These are phyloP conservation scores for Lonchura striata DNA, from an alignment of 2,113 vertebrate genomes.

Conservation along the genomic window DNA sequence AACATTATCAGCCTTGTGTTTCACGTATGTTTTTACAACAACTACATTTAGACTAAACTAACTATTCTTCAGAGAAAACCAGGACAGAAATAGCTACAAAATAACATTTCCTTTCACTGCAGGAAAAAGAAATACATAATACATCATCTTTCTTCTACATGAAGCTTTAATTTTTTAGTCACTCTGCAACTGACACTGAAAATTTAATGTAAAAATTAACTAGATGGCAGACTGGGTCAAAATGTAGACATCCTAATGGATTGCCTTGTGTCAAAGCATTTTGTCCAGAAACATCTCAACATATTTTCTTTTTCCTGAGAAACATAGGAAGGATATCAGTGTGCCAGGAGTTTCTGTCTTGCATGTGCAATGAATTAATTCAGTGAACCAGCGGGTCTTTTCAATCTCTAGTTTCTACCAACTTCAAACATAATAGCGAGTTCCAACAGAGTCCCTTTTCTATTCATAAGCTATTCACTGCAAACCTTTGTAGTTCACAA, in stretches of 20 bases:
- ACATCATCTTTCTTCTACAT: constrained; percentile 13
- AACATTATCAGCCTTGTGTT: background rate
- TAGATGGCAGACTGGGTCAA: constrained; percentile 40
- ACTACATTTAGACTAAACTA: background rate
- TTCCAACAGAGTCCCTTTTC: constrained; percentile 47
- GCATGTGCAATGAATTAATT: constrained; percentile 24
- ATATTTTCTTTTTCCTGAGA: constrained; percentile 9
- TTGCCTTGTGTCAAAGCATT: constrained; percentile 47
- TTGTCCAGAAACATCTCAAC: constrained; percentile 36
- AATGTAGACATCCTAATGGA: constrained; percentile 40
- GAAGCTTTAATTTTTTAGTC: constrained; percentile 48
- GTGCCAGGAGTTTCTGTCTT: background rate
- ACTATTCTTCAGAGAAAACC: background rate
- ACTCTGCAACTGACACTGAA: constrained; percentile 41
- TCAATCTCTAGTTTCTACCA: constrained; percentile 17
- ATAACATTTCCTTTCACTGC: background rate
- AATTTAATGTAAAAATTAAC: constrained; percentile 61
- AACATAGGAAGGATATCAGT: background rate
- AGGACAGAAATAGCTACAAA: background rate
- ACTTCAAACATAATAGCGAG: constrained; percentile 56
- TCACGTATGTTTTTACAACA: background rate
- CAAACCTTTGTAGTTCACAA: constrained; percentile 38
- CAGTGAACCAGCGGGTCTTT: constrained; percentile 32
- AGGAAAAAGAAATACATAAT: constrained; percentile 41
- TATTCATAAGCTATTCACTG: constrained; percentile 44